Base-by-base conservation (phyloP, 1,140 invertebrate genomes). In the Tetraneura akinire region DNA sequence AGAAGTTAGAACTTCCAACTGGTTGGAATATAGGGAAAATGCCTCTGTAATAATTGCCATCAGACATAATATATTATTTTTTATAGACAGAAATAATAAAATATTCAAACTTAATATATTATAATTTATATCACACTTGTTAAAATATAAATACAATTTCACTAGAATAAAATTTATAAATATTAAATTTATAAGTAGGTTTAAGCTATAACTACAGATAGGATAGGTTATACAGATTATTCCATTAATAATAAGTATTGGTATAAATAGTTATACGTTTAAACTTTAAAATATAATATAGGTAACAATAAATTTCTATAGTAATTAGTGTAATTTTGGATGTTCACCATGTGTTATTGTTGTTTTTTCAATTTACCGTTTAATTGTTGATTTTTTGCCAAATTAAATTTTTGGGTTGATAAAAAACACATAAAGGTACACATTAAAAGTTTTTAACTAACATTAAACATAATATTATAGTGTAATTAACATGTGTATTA, bases 261-360 rank as follows among this genome's bases (percentile, higher is more conserved):
- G n/a, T n/a, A n/a, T n/a, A n/a, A n/a, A n/a, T n/a, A n/a, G 18
- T 26, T 49, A 14, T 49, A 42, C 18, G 14, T 47, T 29, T 70
- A 26, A 49, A 70, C 3, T 49, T 16, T 49, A n/a, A n/a, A n/a
- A n/a, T n/a, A n/a, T n/a, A n/a, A n/a, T n/a, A n/a, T n/a, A n/a
- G n/a, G n/a, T 70, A 49, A 70, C 26, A 26, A 49, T 49, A 26
- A 70, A 70, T 70, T 70, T 21, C 29, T 29, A 26, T 13, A 13
- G 16, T 70, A 70, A 49, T 70, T 70, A 26, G 21, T n/a, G 16
- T 70, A 70, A 49, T 70, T 70, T 70, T 70, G 42, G 42, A 70
- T 14, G 9, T 26, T 26, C 2, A 47, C 66, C 42, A 70, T 70
- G 45, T 49, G 45, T 23, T 47, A 32, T 13, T 42, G 11, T 68